phyloP scores from a whole-genome alignment of 2,888 invertebrate species.

The Drosophila heteroneura region DNA sequence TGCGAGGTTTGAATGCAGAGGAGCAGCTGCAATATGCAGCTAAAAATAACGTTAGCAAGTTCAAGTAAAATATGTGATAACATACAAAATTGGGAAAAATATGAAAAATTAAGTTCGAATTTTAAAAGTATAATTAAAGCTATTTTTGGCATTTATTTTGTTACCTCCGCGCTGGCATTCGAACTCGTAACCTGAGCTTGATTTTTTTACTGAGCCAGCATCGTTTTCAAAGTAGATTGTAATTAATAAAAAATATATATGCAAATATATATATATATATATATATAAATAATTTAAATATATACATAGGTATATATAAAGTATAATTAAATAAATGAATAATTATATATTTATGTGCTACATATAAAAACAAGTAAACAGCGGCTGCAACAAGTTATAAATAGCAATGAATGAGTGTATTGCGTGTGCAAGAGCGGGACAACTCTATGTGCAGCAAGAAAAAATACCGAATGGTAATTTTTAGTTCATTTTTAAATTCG shows the following conservation, averaged over 20 bases:
- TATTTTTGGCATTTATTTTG: background rate
- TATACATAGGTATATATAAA: background rate
- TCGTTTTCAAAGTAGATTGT: background rate
- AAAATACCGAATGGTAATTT: constrained; percentile 25
- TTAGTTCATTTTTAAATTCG: constrained; percentile 36
- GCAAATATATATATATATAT: background rate
- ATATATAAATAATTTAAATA: background rate
- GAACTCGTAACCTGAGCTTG: constrained; percentile 9
- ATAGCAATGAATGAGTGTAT: background rate
- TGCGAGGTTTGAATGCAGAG: constrained; percentile 4
- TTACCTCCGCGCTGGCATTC: background rate
- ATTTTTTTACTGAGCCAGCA: no score
- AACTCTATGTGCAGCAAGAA: background rate
- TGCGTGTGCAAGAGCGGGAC: constrained; percentile 27
- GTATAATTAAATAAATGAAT: background rate
- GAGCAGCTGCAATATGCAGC: background rate
- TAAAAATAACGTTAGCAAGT: background rate
- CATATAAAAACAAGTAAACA: background rate
- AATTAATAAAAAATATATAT: no score
- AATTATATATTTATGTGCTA: background rate
- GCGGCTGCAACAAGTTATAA: constrained; percentile 11
- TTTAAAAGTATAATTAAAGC: background rate
- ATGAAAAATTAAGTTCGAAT: background rate
- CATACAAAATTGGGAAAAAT: background rate
- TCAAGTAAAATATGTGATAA: background rate